Percentiles rank a stretch among this genome's conserved stretches.
phyloP scores from a whole-genome alignment of 1,140 invertebrate genomes.

The Neodiprion pinetum region DNA sequence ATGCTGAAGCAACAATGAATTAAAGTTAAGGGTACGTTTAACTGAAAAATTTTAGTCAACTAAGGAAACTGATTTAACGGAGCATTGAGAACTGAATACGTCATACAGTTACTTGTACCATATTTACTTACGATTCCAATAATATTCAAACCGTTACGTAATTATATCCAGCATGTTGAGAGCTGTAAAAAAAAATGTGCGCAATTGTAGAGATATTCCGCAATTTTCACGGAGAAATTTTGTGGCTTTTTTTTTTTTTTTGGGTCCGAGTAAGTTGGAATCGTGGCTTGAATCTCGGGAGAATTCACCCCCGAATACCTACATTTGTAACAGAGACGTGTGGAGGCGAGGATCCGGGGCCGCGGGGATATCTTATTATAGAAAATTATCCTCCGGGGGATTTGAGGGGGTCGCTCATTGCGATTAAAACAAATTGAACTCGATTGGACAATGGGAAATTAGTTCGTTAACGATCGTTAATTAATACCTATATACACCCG shows the following conservation, averaged over 20 bases:
- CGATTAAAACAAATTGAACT: slow-evolving; percentile 3
- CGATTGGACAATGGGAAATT: neutral
- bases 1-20: too few species aligned
- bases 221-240: neutral
- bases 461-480: neutral
- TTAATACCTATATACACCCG: too few species aligned
- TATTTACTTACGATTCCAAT: too few species aligned
- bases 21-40: too few species aligned
- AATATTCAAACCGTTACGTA: too few species aligned
- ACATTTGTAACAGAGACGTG: neutral
- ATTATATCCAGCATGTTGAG: too few species aligned
- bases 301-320: neutral
- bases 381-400: neutral
- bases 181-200: too few species aligned
- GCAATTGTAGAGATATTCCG: too few species aligned
- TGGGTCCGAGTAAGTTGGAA: neutral
- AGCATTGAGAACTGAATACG: too few species aligned
- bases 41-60: too few species aligned
- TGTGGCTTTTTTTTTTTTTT: neutral
- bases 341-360: neutral
- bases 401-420: neutral
- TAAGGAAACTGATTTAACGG: too few species aligned
- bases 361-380: neutral
- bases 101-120: too few species aligned
- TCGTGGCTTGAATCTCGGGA: neutral